Base-by-base conservation (phyloP, 2,113 vertebrate species). In the Bubo scandiacus region DNA sequence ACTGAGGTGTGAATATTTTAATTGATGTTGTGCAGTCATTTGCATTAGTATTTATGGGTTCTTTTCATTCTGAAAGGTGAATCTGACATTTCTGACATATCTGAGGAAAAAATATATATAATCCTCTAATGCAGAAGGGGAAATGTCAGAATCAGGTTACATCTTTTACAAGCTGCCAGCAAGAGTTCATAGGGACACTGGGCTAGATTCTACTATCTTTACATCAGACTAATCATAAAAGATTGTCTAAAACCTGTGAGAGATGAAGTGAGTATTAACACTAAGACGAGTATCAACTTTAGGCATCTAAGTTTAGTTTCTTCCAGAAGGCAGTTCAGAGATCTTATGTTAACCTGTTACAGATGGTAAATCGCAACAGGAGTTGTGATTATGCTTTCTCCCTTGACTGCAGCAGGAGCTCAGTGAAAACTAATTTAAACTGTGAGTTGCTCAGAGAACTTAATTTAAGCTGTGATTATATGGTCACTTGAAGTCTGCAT, bases 381-480 rank as follows among this genome's bases (percentile, higher is more conserved):
- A 91, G 6, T 11, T 45, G 43, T 45, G 43, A 45, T 45, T 22
- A 20, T 0, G 0, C 1, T 66, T 87, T 81, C 32, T 55, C 55
- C 27, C 22, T 77, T 82, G 49, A n/a, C 43, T 82, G 43, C 51
- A 68, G 38, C 26, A 52, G 11, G 26, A 92, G 5, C 16, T 49
- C 8, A 5, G 30, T 45, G 59, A 92, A 92, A 84, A 75, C 3
- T 26, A 65, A 47, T 47, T 47, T 47, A 19, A 47, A 21, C 45
- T 47, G 45, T 47, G 20, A 47, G 18, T 19, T 20, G 19, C 19
- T 47, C 45, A 47, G 45, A 47, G 20, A 47, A 52, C 15, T 13
- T 43, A 86, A 87, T 45, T 66, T 70, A 71, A 75, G 10, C 14
- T 68, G 36, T 80, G 62, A 38, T 63, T 92, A 36, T 75, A 67